phyloP scores from a whole-genome alignment of 2,113 vertebrate genomes.

The Otolemur garnettii region DNA sequence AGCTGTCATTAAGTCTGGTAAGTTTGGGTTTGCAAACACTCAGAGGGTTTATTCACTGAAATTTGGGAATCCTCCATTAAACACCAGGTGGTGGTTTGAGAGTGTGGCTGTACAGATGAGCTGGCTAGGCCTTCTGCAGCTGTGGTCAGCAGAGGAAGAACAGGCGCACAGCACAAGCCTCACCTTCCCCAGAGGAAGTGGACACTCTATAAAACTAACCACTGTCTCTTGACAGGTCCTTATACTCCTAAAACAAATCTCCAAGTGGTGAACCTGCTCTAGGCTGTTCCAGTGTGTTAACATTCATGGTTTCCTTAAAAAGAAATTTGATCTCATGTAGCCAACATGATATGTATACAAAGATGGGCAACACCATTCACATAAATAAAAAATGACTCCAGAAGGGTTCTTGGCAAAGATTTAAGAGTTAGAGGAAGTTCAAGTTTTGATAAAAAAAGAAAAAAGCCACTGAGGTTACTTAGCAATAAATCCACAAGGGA shows the following conservation, averaged over 20 bases:
- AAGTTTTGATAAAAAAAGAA: background rate
- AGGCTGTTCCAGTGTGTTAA: background rate
- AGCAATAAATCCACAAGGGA: background rate
- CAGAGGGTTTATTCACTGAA: background rate
- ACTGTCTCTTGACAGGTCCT: background rate
- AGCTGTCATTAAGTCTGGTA: background rate
- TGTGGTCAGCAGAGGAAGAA: background rate
- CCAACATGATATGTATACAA: background rate
- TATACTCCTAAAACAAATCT: background rate
- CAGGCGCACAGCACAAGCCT: background rate
- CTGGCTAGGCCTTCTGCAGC: background rate
- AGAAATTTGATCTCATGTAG: background rate
- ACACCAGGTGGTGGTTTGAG: background rate
- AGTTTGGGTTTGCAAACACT: background rate
- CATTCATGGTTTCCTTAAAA: background rate
- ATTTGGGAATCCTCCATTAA: background rate
- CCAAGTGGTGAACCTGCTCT: background rate
- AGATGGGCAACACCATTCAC: background rate
- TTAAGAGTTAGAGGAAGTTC: background rate
- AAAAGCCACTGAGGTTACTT: background rate
- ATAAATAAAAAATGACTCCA: background rate
- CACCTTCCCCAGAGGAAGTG: background rate
- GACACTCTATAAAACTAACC: background rate
- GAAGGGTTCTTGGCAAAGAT: background rate
- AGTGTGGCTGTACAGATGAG: background rate